Evolutionary conservation across 2,888 invertebrate genomes (phyloP), one percentile per base, ranked within the genome.

Genomic region (Amblyjoppa fuscipennis): DNA sequence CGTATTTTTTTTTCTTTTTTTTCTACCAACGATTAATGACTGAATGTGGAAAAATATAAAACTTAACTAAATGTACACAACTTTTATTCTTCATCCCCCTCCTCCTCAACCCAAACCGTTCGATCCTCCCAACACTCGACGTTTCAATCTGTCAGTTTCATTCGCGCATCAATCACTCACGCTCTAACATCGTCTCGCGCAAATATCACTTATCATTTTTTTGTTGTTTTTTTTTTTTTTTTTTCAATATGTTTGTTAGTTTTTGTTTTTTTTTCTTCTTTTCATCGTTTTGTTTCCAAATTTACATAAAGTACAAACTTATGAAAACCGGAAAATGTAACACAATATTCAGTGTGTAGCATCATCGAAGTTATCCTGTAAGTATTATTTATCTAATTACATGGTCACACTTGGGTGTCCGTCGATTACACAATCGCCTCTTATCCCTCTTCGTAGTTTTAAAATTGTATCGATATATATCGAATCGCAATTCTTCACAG

Each of bases 221-320:
- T 69, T 70, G n/a, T n/a, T n/a, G n/a, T 61, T 3, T 7, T 81
- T 78, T 77, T 75, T 81, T 61, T 74, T 83, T 76, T 64, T 78
- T 34, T 85, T 79, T 71, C 74, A 78, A 85, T 85, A 81, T 83
- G 70, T 81, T 68, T 85, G 71, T 76, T 41, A 41, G 51, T 49
- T 73, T 71, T 74, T 68, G 16, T 69, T 82, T 81, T 74, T 81
- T 75, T 74, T 73, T 81, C 78, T 78, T 71, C 68, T 69, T 74
- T 78, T 85, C 56, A 66, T 80, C 28, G 34, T 82, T 78, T 89
- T 85, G 88, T 90, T 90, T 90, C 88, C 89, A 92, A 93, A 93
- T 93, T 92, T 94, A 93, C 93, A 94, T 93, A 93, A 92, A 93
- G 92, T 94, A 94, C 93, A 93, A 93, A 94, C 93, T 93, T 93